These are phyloP conservation scores for Plectrocnemia conspersa DNA, from an alignment of 1,140 invertebrate genomes.

Conservation along the genomic window DNA sequence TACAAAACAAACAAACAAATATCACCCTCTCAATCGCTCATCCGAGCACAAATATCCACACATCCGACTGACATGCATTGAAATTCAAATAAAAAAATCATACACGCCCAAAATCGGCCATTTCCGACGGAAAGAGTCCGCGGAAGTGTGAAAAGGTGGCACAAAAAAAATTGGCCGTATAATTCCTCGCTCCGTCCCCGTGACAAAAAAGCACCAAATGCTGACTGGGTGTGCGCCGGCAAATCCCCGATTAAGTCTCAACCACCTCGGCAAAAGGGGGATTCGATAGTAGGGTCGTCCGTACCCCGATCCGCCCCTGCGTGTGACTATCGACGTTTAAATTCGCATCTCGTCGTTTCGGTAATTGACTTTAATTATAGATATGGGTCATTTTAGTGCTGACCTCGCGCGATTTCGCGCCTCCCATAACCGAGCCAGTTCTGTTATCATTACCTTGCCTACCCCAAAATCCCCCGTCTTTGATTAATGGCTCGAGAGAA, in stretches of 20 bases:
- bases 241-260: constrained; percentile 25
- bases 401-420: too few relatives aligned
- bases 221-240: constrained; percentile 14
- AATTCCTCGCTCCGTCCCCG: too few relatives aligned
- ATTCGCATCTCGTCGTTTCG: too few relatives aligned
- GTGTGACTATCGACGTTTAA: too few relatives aligned
- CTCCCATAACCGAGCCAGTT: too few relatives aligned
- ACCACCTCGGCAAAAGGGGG: constrained; percentile 8
- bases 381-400: too few relatives aligned
- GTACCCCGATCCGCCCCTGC: background rate
- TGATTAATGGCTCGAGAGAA: too few relatives aligned
- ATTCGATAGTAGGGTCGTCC: background rate
- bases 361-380: too few relatives aligned
- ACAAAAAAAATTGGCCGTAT: constrained; percentile 20
- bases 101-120: too few relatives aligned
- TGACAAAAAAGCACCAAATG: constrained; percentile 21
- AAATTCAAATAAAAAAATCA: background rate
- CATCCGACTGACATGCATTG: constrained; percentile 1
- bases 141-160: constrained; percentile 18
- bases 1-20: too few relatives aligned
- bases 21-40: constrained; percentile 14
- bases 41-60: constrained; percentile 4
- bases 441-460: too few relatives aligned
- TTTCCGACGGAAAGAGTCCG: background rate
- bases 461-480: too few relatives aligned